Base-by-base conservation (phyloP, 2,888 invertebrate genomes). In the Synergus japonicus region DNA sequence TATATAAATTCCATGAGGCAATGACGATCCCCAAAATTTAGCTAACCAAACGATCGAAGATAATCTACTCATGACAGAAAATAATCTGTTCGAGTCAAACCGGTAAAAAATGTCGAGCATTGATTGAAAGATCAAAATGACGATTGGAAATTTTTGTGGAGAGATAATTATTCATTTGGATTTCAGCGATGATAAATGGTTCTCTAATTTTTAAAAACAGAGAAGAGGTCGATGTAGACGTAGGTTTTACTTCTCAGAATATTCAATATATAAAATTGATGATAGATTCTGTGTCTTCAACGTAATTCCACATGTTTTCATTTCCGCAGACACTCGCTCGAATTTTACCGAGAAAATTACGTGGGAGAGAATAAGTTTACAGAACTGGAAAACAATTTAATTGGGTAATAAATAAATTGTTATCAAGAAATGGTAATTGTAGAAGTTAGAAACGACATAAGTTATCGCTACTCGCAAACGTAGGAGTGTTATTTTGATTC, bases 41-140 rank as follows among this genome's bases (percentile, higher is more conserved):
- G 73, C 73, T 54, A 73, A 37, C 73, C 44, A 44, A 44, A 13
- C 8, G 67, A 67, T 67, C 67, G 67, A 67, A 46, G 67, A 67
- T 67, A 67, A 67, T 67, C 46, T 41, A 66, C 43, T 66, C 73
- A 54, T 73, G 73, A 73, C 73, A 73, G 73, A 73, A 73, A 73
- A 73, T 73, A 73, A 73, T 73, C 73, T 73, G 73, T 73, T 73
- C 37, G 10, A 41, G 15, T 73, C 54, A 29, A 73, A 73, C 73
- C 54, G 73, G 49, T 73, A 54, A 73, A 73, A 73, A 73, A 69
- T 69, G 69, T 69, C 49, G 29, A 69, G 49, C 49, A 4, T 73
- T 73, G 73, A 73, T 73, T 73, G 54, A 73, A 73, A 73, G 73
- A 73, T 73, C 73, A 73, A 73, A 73, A 73, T 54, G 73, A n/a